These are phyloP conservation scores for Thalassophryne amazonica DNA, from an alignment of 2,797 vertebrate genomes.

Conservation along the genomic window DNA sequence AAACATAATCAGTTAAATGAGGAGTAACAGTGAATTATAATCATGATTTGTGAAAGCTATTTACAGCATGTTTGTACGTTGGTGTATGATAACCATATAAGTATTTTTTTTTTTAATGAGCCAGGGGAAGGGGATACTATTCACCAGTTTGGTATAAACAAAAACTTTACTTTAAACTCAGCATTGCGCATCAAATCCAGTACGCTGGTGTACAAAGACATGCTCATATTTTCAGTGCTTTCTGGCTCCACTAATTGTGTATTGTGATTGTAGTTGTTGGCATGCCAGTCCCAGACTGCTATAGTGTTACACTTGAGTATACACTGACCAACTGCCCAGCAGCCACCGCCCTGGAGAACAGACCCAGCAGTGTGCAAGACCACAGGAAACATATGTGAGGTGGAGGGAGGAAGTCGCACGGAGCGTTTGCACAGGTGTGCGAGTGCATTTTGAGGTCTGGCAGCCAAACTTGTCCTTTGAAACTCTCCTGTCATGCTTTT, in stretches of 20 bases:
- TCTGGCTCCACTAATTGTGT: neutral
- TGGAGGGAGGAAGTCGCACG: constrained; percentile 40
- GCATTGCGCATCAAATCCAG: too few relatives aligned
- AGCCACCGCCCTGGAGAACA: constrained; percentile 66
- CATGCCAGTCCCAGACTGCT: constrained; percentile 67
- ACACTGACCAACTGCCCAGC: constrained; percentile 47
- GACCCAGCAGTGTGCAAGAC: constrained; percentile 53
- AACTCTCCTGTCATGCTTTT: constrained; percentile 14
- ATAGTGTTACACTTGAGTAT: constrained; percentile 51
- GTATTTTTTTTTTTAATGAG: too few relatives aligned
- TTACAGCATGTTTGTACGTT: too few relatives aligned
- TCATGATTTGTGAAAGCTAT: too few relatives aligned
- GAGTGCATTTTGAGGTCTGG: constrained; percentile 38
- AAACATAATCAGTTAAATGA: too few relatives aligned
- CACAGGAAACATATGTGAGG: constrained; percentile 44
- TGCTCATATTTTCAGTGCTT: neutral
- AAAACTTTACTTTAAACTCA: too few relatives aligned
- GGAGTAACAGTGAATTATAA: too few relatives aligned
- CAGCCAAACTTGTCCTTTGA: constrained; percentile 22
- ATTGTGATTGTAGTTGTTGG: constrained; percentile 30
- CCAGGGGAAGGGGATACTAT: too few relatives aligned
- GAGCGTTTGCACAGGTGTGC: constrained; percentile 68
- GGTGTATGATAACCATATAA: too few relatives aligned
- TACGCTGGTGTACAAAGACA: too few relatives aligned
- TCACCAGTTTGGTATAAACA: too few relatives aligned